Conservation (phyloP, 2,113 vertebrate genomes). For the Elgaria multicarinata region DNA sequence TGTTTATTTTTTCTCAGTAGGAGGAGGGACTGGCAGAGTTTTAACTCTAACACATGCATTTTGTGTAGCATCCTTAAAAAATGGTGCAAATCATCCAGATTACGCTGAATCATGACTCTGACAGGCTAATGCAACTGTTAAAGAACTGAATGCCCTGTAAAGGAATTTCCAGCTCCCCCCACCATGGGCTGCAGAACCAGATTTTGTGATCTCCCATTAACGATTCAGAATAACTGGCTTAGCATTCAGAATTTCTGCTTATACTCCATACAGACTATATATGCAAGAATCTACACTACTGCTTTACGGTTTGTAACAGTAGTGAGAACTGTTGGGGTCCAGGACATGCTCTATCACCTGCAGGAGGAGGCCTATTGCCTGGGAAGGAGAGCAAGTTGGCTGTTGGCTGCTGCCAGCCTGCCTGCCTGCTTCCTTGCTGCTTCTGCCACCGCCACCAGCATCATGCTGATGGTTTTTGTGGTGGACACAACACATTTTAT, state of each 20-base stretch:
- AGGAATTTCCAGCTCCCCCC: not conserved
- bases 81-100: not conserved
- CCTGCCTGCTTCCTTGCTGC: too few species aligned
- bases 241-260: not conserved
- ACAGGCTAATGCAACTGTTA: not conserved
- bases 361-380: too few species aligned
- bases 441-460: too few species aligned
- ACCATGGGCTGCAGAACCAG: not conserved
- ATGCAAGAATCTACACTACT: too few species aligned
- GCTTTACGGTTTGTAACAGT: too few species aligned
- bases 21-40: conserved; percentile 32
- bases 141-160: not conserved
- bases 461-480: too few species aligned
- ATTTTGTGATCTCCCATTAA: not conserved
- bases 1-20: conserved; percentile 46
- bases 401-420: too few species aligned
- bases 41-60: conserved; percentile 2
- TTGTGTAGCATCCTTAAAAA: conserved; percentile 9
- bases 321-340: too few species aligned
- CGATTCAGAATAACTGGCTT: not conserved
- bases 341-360: too few species aligned
- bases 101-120: not conserved
- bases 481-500: too few species aligned
- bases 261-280: not conserved
- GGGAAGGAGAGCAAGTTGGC: too few species aligned